phyloP scores from a whole-genome alignment of 2,113 vertebrate genomes.

The Panurus biarmicus region DNA sequence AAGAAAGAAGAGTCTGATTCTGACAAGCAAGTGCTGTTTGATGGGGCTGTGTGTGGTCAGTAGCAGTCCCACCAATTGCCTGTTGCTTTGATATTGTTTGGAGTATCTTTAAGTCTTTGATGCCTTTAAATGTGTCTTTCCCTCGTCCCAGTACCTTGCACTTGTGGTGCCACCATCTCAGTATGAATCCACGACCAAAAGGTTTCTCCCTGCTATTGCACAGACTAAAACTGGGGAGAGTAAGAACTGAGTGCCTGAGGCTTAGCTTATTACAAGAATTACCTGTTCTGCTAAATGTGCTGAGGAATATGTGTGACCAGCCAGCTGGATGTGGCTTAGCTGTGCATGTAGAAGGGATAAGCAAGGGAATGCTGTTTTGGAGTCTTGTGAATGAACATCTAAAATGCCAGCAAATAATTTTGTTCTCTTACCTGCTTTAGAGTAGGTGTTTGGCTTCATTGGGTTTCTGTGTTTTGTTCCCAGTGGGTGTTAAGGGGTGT shows the following conservation, averaged over 20 bases:
- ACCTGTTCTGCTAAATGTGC: not conserved
- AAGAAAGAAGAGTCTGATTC: not conserved
- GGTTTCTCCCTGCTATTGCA: not conserved
- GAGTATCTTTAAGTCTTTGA: not conserved
- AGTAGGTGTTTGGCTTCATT: not conserved
- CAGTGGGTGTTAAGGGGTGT: not conserved
- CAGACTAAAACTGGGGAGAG: not conserved
- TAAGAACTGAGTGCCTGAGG: not conserved
- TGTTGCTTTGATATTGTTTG: not conserved
- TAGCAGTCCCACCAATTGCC: not conserved
- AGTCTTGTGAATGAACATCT: not conserved
- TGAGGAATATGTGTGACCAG: not conserved
- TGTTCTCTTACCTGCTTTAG: not conserved
- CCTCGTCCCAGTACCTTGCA: not conserved
- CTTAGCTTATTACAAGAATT: conserved; percentile 16
- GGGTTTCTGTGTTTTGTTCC: not conserved
- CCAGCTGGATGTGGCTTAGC: not conserved
- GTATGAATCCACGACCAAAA: not conserved
- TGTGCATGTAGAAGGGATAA: not conserved
- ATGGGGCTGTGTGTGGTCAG: not conserved
- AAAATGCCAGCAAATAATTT: not conserved
- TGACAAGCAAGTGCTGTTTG: not conserved
- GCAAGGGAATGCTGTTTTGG: not conserved
- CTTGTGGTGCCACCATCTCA: not conserved
- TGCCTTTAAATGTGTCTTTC: not conserved